Conservation (phyloP, 2,888 invertebrate genomes). For the Agrotis clavis region DNA sequence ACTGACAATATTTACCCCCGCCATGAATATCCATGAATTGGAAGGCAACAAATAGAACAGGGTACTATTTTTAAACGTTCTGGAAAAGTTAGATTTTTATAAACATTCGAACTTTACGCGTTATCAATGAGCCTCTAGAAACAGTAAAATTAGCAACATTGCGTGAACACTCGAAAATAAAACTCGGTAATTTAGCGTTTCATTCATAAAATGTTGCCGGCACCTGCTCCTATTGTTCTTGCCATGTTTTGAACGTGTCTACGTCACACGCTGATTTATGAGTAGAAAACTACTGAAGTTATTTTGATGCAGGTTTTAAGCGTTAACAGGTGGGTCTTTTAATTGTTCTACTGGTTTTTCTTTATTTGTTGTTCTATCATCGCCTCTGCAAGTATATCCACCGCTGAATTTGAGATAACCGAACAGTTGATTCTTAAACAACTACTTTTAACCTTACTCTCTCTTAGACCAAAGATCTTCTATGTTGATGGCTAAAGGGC, state of each 20-base stretch:
- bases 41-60: neutral
- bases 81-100: neutral
- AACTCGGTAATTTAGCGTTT: slow-evolving; percentile 9
- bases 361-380: slow-evolving; percentile 2
- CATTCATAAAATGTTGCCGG: slow-evolving; percentile 37
- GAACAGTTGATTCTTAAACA: neutral
- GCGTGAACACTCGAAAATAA: slow-evolving; percentile 17
- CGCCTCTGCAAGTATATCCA: neutral
- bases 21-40: neutral
- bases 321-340: slow-evolving; percentile 5
- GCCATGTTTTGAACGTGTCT: slow-evolving; percentile 2
- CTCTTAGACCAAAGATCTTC: too few relatives aligned
- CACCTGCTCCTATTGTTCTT: slow-evolving; percentile 34
- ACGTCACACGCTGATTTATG: slow-evolving; percentile 35
- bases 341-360: neutral
- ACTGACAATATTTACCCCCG: neutral
- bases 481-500: neutral
- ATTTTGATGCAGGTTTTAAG: slow-evolving; percentile 36
- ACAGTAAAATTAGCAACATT: slow-evolving; percentile 16
- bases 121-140: slow-evolving; percentile 11
- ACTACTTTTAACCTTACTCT: neutral
- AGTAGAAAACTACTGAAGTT: slow-evolving; percentile 12
- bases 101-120: neutral
- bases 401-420: neutral
- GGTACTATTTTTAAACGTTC: too few relatives aligned